These are phyloP conservation scores for Thaumetopoea pityocampa DNA, from an alignment of 1,140 invertebrate species.

Conservation along the genomic window DNA sequence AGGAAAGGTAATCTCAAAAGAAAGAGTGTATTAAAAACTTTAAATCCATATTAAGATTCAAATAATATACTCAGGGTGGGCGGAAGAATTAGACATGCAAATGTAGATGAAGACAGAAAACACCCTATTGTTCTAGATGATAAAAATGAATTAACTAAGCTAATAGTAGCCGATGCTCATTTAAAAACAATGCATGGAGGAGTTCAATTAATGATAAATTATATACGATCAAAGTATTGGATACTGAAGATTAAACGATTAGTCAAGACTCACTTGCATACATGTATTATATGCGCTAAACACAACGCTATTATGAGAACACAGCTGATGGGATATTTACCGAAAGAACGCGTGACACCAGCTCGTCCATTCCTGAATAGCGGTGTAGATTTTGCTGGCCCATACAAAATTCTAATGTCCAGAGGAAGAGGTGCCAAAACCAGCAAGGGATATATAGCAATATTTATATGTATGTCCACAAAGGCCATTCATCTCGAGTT, in stretches of 20 bases:
- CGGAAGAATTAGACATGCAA: neutral
- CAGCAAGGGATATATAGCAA: slow-evolving; percentile 6
- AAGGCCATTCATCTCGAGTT: slow-evolving; percentile 1
- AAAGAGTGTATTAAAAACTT: neutral
- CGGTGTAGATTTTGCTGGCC: slow-evolving; percentile 3
- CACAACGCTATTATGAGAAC: neutral
- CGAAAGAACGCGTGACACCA: neutral
- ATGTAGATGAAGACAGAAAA: neutral
- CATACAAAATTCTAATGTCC: neutral
- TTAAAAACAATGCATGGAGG: neutral
- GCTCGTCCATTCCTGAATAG: neutral
- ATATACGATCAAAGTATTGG: neutral
- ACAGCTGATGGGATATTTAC: neutral
- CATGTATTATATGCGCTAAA: neutral
- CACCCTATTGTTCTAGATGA: neutral
- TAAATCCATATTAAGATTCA: neutral
- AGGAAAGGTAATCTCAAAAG: neutral
- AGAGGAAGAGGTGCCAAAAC: slow-evolving; percentile 6
- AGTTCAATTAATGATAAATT: neutral
- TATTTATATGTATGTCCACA: slow-evolving; percentile 10
- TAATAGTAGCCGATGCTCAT: neutral
- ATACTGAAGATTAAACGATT: neutral
- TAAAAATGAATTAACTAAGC: neutral
- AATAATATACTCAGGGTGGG: neutral
- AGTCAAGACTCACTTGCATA: neutral